Conservation (phyloP, 30 jellyfish, hydroid and myxozoan genomes). For the Kudoa iwatai region DNA sequence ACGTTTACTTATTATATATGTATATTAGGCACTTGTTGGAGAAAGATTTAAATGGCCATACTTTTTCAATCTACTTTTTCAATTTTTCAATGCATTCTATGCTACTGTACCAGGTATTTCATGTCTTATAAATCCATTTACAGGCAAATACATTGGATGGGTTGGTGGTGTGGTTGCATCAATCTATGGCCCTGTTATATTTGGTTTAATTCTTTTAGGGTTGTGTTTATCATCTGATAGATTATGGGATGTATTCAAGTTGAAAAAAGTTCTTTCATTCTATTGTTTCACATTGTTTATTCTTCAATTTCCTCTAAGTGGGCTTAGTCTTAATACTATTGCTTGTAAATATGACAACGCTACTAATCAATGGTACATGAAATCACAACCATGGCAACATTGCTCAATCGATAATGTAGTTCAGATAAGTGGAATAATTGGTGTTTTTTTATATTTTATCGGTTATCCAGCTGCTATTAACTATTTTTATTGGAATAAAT, state of each 20-base stretch:
- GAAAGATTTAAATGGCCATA: slow-evolving; percentile 82
- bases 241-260: slow-evolving; percentile 23
- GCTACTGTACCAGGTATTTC: slow-evolving; percentile 96
- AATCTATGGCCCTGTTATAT: slow-evolving; percentile 25
- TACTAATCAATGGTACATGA: slow-evolving; percentile 19
- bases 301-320: slow-evolving; percentile 55
- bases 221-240: slow-evolving; percentile 14
- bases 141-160: slow-evolving; percentile 80
- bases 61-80: slow-evolving; percentile 20
- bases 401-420: slow-evolving; percentile 19
- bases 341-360: slow-evolving; percentile 43
- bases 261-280: slow-evolving; percentile 39
- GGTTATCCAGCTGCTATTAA: slow-evolving; percentile 66
- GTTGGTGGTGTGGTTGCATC: slow-evolving; percentile 61
- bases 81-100: slow-evolving; percentile 39
- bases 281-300: slow-evolving; percentile 47
- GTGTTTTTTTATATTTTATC: slow-evolving; percentile 28
- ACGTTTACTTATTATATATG: no score
- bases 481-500: slow-evolving; percentile 31
- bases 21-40: slow-evolving; percentile 15
- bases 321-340: slow-evolving; percentile 57
- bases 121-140: slow-evolving; percentile 42
- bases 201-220: slow-evolving; percentile 11
- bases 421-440: slow-evolving; percentile 44
- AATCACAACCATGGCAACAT: slow-evolving; percentile 84